phyloP scores from a whole-genome alignment of 1,140 invertebrate genomes.

The Aphelinus certus region DNA sequence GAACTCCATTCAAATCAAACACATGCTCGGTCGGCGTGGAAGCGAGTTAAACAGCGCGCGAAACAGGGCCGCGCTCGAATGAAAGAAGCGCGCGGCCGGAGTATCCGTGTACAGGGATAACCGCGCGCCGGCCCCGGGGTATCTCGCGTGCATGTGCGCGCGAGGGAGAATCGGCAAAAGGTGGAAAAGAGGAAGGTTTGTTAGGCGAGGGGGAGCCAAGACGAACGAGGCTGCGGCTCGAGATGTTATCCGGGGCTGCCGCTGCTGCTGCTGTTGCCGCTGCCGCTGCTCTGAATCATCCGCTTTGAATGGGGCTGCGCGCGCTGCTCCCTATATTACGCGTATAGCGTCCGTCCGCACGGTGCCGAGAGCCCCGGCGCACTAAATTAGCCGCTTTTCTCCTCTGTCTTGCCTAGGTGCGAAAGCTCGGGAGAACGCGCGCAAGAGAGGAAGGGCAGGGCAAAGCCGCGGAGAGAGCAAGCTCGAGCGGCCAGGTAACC shows the following conservation, averaged over 20 bases:
- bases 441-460: slow-evolving; percentile 6
- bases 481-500: slow-evolving; percentile 47
- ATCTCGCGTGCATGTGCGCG: too few species aligned
- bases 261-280: slow-evolving; percentile 52
- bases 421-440: slow-evolving; percentile 41
- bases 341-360: slow-evolving; percentile 18
- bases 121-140: too few species aligned
- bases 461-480: too few species aligned
- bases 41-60: slow-evolving; percentile 13
- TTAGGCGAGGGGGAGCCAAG: slow-evolving; percentile 52
- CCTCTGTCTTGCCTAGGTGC: slow-evolving; percentile 40
- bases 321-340: slow-evolving; percentile 59
- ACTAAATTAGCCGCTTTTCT: slow-evolving; percentile 56
- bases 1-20: slow-evolving; percentile 30
- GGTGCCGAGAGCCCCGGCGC: slow-evolving; percentile 34
- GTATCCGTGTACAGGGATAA: too few species aligned
- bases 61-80: slow-evolving; percentile 8
- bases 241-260: slow-evolving; percentile 60
- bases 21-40: slow-evolving; percentile 12
- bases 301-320: slow-evolving; percentile 61
- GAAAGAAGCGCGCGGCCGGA: neutral
- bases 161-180: neutral
- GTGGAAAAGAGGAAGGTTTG: slow-evolving; percentile 38
- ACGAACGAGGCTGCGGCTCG: slow-evolving; percentile 59
- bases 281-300: slow-evolving; percentile 63